Base-by-base conservation (phyloP, 1,140 invertebrate species). In the Coelopa frigida region DNA sequence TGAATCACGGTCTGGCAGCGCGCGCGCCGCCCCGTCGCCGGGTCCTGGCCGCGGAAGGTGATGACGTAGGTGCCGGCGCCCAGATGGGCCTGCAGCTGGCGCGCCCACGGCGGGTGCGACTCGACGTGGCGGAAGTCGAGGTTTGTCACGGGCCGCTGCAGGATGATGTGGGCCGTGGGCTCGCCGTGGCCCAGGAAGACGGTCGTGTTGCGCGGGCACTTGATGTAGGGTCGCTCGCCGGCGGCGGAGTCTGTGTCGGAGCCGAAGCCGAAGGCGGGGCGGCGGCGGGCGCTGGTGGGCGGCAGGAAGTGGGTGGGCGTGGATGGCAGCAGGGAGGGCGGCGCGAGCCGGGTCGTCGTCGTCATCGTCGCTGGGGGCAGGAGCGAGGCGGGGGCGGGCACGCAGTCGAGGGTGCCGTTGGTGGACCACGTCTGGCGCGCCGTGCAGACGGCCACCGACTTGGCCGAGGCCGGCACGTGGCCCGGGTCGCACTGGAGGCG, bases 61-160 rank as follows among this genome's bases (percentile, higher is more conserved):
- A 84, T 67, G 48, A 73, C 62, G 27, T 77, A 78, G 5, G 69
- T 70, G 17, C 83, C 82, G 4, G 74, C 64, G 11, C 73, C 70
- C 36, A 84, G 65, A 55, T 79, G 75, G 35, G 72, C 78, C 49
- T 79, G 75, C 44, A 84, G 68, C 47, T 78, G 70, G 53, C 77
- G 81, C 0, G 74, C 82, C 82, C 82, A 84, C 4, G 66, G 43
- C 15, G 83, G 83, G 29, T 73, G 66, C 2, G 80, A 73, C 14
- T 76, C 73, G 14, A 85, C 74, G 53, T 80, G 76, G 51, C 78
- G 80, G 71, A 76, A 82, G 59, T 83, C 76, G 56, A 83, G 72
- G 66, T 83, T 84, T 12, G 82, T 79, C 56, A 78, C 75, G 0
- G 83, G 83, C 46, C 76, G 74, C 4, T 80, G 73, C 23, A 84